Percentiles rank a stretch among this genome's conserved stretches.
Conservation (phyloP, 2,888 invertebrate genomes). For the Chironomus riparius region DNA sequence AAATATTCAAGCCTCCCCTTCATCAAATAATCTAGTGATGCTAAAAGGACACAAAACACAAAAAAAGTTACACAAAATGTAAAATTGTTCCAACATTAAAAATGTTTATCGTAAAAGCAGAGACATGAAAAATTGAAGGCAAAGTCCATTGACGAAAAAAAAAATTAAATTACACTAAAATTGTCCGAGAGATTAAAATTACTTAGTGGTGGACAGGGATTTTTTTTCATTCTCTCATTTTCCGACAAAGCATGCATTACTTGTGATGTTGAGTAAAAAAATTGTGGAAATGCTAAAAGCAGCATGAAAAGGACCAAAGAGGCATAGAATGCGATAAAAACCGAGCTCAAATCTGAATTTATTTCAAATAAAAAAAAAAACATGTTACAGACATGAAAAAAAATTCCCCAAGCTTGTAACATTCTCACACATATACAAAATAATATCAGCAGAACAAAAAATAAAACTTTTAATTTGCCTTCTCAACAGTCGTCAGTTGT, state of each 20-base stretch:
- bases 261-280: not conserved
- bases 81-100: too few species aligned
- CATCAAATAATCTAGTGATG: conserved; percentile 17
- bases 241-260: not conserved
- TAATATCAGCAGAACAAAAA: not conserved
- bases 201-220: conserved; percentile 27
- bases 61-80: not conserved
- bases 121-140: not conserved
- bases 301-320: not conserved
- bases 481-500: conserved; percentile 3
- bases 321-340: not conserved
- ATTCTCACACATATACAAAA: not conserved
- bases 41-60: too few species aligned
- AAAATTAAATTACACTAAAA: conserved; percentile 25
- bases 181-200: conserved; percentile 26
- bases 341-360: not conserved
- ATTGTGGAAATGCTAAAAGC: not conserved
- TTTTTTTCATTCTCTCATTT: not conserved
- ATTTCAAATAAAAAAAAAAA: too few species aligned
- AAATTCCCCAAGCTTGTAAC: not conserved
- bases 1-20: not conserved
- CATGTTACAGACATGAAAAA: not conserved
- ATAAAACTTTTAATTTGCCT: conserved; percentile 9
- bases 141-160: not conserved
- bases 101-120: not conserved